These are phyloP conservation scores for Sminthurides aquaticus DNA, from an alignment of 2,888 invertebrate genomes.

Conservation along the genomic window DNA sequence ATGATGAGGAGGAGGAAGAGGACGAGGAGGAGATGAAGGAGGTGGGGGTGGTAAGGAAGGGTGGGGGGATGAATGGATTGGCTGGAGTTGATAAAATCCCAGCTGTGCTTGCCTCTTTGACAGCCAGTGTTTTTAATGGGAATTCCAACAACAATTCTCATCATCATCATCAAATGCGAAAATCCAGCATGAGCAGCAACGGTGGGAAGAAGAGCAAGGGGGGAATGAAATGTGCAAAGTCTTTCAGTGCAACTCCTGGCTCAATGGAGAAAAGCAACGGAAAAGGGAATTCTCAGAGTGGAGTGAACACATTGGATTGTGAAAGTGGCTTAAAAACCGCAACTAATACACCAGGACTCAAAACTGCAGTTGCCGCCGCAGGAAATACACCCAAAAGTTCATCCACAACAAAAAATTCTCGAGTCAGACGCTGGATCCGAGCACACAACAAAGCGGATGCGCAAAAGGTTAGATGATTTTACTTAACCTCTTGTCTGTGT, in stretches of 20 bases:
- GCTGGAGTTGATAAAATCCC: slow-evolving; percentile 11
- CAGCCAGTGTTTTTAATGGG: too few relatives aligned
- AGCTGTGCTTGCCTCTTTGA: too few relatives aligned
- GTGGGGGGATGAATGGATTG: slow-evolving; percentile 16
- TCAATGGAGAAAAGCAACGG: not conserved
- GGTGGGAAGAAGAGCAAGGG: slow-evolving; percentile 17
- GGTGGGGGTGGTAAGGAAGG: slow-evolving; percentile 24
- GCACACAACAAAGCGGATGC: slow-evolving; percentile 34
- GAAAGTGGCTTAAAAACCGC: not conserved
- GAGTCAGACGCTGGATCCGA: slow-evolving; percentile 42
- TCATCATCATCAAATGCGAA: slow-evolving; percentile 7
- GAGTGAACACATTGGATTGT: not conserved
- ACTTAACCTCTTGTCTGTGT: not conserved
- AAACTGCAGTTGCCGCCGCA: slow-evolving; percentile 8
- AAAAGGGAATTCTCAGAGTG: not conserved
- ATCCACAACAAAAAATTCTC: slow-evolving; percentile 30
- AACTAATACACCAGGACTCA: slow-evolving; percentile 8
- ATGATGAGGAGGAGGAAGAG: slow-evolving; percentile 36
- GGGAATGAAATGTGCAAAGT: not conserved
- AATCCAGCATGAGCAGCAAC: slow-evolving; percentile 14
- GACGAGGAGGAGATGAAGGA: slow-evolving; percentile 27
- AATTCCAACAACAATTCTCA: too few relatives aligned
- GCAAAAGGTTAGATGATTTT: slow-evolving; percentile 15
- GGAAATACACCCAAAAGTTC: slow-evolving; percentile 3
- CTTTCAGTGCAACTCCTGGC: not conserved